These are phyloP conservation scores for Ephestia elutella DNA, from an alignment of 1,140 invertebrate species.

Conservation along the genomic window DNA sequence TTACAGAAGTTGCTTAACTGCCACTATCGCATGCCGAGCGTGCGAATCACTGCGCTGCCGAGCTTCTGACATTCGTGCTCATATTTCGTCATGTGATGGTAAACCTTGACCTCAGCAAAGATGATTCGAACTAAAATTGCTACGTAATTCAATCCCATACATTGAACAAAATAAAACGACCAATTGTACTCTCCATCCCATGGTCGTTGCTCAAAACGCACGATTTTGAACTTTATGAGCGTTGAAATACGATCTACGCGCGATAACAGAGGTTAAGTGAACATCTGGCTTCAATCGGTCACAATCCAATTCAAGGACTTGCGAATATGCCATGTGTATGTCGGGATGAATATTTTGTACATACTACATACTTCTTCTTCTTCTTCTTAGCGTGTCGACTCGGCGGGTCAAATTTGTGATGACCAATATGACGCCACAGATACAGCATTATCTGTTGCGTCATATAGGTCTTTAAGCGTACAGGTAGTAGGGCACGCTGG, in stretches of 20 bases:
- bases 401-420: no score
- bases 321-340: not conserved
- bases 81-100: no score
- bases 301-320: not conserved
- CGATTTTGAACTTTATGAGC: not conserved
- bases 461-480: no score
- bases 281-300: slow-evolving; percentile 1
- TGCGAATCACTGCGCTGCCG: no score
- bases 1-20: no score
- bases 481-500: no score
- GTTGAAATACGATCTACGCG: not conserved
- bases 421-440: no score
- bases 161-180: not conserved
- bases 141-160: not conserved
- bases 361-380: no score
- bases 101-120: not conserved
- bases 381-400: no score
- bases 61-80: no score
- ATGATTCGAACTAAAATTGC: not conserved
- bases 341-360: not conserved
- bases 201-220: not conserved
- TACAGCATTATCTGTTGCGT: no score
- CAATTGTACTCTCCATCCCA: not conserved
- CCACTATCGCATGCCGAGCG: no score
- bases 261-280: not conserved